Conservation (phyloP, 2,113 vertebrate genomes). For the Eptatretus burgeri region DNA sequence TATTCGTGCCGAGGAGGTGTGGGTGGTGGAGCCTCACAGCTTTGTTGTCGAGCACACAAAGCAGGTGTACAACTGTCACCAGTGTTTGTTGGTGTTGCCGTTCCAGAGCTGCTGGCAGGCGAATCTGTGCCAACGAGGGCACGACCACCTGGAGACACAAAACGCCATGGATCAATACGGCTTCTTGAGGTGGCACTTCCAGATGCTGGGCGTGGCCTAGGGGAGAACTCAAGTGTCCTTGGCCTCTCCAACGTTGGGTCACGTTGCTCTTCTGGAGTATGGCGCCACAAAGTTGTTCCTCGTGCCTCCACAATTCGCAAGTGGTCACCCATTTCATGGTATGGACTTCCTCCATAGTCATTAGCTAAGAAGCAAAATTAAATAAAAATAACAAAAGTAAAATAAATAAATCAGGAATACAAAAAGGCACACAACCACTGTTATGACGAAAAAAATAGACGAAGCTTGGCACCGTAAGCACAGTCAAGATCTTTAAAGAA, state of each 20-base stretch:
- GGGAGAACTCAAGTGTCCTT: constrained; percentile 67
- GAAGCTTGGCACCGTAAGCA: no score
- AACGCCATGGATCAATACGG: constrained; percentile 42
- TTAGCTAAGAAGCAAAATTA: background rate
- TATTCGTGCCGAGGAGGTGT: constrained; percentile 1
- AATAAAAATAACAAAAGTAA: no score
- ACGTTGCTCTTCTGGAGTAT: constrained; percentile 20
- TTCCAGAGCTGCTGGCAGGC: constrained; percentile 60
- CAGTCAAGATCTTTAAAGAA: no score
- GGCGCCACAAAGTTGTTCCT: constrained; percentile 54
- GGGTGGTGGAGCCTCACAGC: background rate
- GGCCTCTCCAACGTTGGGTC: constrained; percentile 49
- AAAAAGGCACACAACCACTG: no score
- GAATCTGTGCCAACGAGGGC: constrained; percentile 34
- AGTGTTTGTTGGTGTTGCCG: constrained; percentile 56
- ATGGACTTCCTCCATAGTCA: background rate
- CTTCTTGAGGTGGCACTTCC: constrained; percentile 23
- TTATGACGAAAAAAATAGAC: no score
- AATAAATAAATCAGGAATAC: no score
- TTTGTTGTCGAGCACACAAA: no score
- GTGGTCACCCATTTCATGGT: constrained; percentile 40
- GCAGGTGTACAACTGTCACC: background rate
- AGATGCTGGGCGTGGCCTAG: constrained; percentile 49
- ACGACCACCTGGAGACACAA: constrained; percentile 21
- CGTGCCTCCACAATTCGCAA: constrained; percentile 67